Evolutionary conservation across 2,113 vertebrate species (phyloP), one percentile per base, ranked within the genome.

Genomic region (Sciurus niger): DNA sequence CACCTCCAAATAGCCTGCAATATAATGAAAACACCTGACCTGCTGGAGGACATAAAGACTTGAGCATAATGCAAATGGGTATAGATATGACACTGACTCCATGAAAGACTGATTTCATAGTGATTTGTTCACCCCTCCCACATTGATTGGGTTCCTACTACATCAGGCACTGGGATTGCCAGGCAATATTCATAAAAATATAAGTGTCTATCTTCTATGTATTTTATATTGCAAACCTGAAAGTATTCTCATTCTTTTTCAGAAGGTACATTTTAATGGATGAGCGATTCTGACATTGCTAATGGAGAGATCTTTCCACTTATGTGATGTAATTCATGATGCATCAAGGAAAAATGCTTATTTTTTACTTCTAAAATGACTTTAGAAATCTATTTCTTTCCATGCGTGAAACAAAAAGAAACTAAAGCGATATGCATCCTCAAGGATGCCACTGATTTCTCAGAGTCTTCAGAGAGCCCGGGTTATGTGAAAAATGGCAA

Each of bases 291-390:
- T 65, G 68, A 89, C 48, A 17, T 77, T 46, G 46, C 88, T 93
- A 83, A 90, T 0, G 0, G 82, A 95, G 34, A 80, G 34, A 60
- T 73, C 74, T 89, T 82, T 92, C 55, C 40, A 46, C 22, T 73
- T 82, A 73, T 68, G 30, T 82, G 74, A 82, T 28, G 9, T 78
- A 60, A 93, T 82, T 86, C 72, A 51, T 77, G 67, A 85, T 74
- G 84, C 34, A 88, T 76, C 67, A 51, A 60, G 55, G 55, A 67
- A 84, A 93, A 95, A 90, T 30, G 77, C 4, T 58, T 70, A 77
- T 53, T 32, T 93, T 93, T 93, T 46, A 73, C 94, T 85, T 96
- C 82, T 43, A 78, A 94, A 94, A 86, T 30, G 92, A 32, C 86
- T 91, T 78, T n/a, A 60, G 46, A 80, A 96, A 70, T n/a, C 32